Conservation (phyloP, 2,888 invertebrate species). For the Unio pictorum region DNA sequence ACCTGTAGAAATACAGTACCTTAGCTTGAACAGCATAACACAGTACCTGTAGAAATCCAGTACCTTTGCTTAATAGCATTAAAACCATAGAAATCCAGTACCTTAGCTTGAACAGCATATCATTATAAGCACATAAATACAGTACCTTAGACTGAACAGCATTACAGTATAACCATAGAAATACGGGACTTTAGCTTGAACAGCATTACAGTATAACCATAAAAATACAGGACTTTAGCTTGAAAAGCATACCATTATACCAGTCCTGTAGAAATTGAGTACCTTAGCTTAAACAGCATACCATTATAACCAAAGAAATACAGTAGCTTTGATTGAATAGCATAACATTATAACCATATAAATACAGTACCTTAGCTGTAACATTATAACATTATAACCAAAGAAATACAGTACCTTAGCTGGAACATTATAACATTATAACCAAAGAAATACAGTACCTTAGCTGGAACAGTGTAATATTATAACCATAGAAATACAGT, state of each 20-base stretch:
- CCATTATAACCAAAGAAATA: neutral
- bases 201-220: conserved; percentile 80
- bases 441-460: too few relatives aligned
- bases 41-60: neutral
- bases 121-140: neutral
- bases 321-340: too few relatives aligned
- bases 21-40: conserved; percentile 95
- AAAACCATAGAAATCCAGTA: conserved; percentile 26
- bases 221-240: conserved; percentile 78
- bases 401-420: too few relatives aligned
- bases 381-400: conserved; percentile 74
- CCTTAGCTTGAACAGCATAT: conserved; percentile 96
- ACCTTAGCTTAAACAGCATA: too few relatives aligned
- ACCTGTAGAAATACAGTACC: conserved; percentile 48
- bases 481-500: conserved; percentile 5
- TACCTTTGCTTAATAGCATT: conserved; percentile 87
- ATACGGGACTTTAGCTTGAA: conserved; percentile 81
- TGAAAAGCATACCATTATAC: conserved; percentile 85
- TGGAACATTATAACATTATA: too few relatives aligned
- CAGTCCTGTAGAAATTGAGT: neutral
- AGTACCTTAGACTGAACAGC: conserved; percentile 91
- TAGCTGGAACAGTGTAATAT: too few relatives aligned
- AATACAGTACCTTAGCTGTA: conserved; percentile 79
- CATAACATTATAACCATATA: too few relatives aligned
- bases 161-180: conserved; percentile 77